Conservation (phyloP, 2,888 invertebrate genomes). For the Ochropleura plecta region DNA sequence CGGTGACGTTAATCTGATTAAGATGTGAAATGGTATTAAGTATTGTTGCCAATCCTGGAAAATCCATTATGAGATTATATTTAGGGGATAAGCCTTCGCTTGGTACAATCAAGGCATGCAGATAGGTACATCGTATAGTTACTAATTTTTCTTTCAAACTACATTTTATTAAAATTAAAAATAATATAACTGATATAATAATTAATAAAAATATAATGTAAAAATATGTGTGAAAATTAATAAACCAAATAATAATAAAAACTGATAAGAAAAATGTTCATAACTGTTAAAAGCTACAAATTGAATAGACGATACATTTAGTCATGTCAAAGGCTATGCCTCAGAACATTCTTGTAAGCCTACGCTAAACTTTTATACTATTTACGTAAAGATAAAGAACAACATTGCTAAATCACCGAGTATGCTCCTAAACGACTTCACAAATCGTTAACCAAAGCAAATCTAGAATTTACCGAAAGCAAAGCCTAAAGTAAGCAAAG, state of each 20-base stretch:
- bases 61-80: background rate
- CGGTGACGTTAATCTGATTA: slow-evolving; percentile 23
- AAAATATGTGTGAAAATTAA: no score
- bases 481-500: slow-evolving; percentile 72
- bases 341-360: slow-evolving; percentile 28
- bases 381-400: slow-evolving; percentile 22
- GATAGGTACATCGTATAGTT: background rate
- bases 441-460: slow-evolving; percentile 47
- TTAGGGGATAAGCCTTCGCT: background rate
- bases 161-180: background rate
- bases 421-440: slow-evolving; percentile 27
- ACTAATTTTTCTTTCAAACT: background rate
- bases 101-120: background rate
- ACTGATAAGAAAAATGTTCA: background rate
- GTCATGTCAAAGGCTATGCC: slow-evolving; percentile 12
- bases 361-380: slow-evolving; percentile 6
- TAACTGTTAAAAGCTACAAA: slow-evolving; percentile 2
- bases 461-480: slow-evolving; percentile 56
- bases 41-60: background rate
- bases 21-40: slow-evolving; percentile 1
- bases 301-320: background rate
- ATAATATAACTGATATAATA: background rate
- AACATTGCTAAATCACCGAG: slow-evolving; percentile 20
- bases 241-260: background rate
- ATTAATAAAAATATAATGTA: no score